phyloP scores from a whole-genome alignment of 2,888 invertebrate species.

The Spodoptera picta region DNA sequence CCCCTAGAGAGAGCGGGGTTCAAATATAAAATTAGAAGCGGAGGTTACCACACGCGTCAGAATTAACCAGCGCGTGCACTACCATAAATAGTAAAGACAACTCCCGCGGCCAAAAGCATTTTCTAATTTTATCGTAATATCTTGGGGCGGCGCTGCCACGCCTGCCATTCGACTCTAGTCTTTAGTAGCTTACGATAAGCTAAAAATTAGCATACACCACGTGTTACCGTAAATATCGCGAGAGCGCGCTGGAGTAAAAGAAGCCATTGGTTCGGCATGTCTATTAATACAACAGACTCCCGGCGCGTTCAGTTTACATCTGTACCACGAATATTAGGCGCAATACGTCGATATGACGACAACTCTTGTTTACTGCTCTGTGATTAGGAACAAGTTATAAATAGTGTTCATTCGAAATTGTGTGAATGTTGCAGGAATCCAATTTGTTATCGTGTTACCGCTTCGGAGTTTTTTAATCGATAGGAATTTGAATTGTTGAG shows the following conservation, averaged over 20 bases:
- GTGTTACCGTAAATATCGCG: slow-evolving; percentile 73
- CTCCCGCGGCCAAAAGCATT: slow-evolving; percentile 77
- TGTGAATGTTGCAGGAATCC: slow-evolving; percentile 46
- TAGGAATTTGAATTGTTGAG: slow-evolving; percentile 26
- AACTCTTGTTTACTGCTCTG: slow-evolving; percentile 50
- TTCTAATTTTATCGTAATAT: slow-evolving; percentile 80
- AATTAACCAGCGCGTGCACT: slow-evolving; percentile 75
- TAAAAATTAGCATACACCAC: slow-evolving; percentile 57
- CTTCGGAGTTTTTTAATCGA: slow-evolving; percentile 31
- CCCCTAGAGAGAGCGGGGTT: slow-evolving; percentile 47
- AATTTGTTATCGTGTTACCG: slow-evolving; percentile 38
- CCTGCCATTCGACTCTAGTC: slow-evolving; percentile 57
- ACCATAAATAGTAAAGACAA: slow-evolving; percentile 87
- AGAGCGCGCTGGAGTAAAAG: slow-evolving; percentile 61
- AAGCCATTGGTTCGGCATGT: slow-evolving; percentile 62
- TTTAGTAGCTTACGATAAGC: slow-evolving; percentile 54
- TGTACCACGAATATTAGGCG: slow-evolving; percentile 53
- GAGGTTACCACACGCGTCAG: slow-evolving; percentile 73
- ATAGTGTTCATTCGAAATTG: slow-evolving; percentile 37
- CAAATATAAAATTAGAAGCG: slow-evolving; percentile 65
- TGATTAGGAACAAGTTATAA: slow-evolving; percentile 47
- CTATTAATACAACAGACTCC: slow-evolving; percentile 73
- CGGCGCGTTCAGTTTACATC: slow-evolving; percentile 60
- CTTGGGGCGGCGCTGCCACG: slow-evolving; percentile 58
- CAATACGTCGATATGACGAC: slow-evolving; percentile 58